Evolutionary conservation across 2,113 vertebrate genomes (phyloP), one percentile per base, ranked within the genome.

Genomic region (Lethenteron reissneri): DNA sequence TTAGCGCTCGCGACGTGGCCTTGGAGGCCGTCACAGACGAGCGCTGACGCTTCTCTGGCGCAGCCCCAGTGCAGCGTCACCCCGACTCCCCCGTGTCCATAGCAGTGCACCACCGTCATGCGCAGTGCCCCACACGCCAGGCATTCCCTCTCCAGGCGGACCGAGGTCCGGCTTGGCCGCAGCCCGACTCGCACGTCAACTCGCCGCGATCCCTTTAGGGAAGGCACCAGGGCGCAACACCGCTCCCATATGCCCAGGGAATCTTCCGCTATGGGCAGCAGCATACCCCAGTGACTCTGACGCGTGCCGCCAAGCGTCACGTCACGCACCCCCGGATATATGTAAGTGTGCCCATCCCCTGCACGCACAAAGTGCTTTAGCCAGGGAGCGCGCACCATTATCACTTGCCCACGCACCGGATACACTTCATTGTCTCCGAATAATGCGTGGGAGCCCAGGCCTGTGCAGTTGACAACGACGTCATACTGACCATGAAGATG

Each of bases 321-420:
- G 0, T 71, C 76, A 70, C 75, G 72, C 5, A 78, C 70, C 9
- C 94, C 90, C 0, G 94, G 94, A 77, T 84, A 96, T 77, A 99
- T 80, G 71, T 97, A 99, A 0, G 84, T 83, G 70, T 75, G 78
- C 6, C 84, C 87, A 9, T 83, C 83, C 10, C 78, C 83, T 0
- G 86, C 86, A 56, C 86, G 78, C 76, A 94, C 80, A 74, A 99
- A 99, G 74, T 90, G 81, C 72, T 85, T 83, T 73, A 96, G 74
- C 92, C 94, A 97, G 10, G 94, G 88, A 14, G 90, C 92, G 1
- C 83, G 80, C 69, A 87, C 81, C 74, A 82, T 80, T 17, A 95
- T 81, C 4, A 97, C 81, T 76, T 97, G 92, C 2, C 94, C 94
- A 73, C 86, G 83, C 17, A 87, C 57, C 0, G 94, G 85, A 71